Evolutionary conservation across 2,797 vertebrate species (phyloP).

Genomic region (Silurus aristotelis): DNA sequence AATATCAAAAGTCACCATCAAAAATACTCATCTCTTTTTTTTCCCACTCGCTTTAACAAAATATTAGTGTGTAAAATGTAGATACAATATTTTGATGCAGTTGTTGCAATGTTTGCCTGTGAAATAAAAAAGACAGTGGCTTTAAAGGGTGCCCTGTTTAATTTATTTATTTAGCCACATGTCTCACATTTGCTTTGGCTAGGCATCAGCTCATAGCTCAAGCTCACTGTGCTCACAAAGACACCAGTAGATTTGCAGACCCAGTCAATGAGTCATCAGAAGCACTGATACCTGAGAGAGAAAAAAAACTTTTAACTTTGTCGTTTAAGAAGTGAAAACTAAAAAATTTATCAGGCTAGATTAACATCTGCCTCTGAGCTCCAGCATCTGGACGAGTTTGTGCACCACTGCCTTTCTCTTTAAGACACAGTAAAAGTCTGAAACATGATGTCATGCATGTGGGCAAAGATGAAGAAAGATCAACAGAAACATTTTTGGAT

Average conservation of each 20-base stretch:
- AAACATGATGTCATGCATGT: not conserved
- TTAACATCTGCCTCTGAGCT: not conserved
- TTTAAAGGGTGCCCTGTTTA: not conserved
- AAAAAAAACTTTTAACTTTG: not conserved
- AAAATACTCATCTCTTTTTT: not conserved
- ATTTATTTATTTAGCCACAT: constrained; percentile 3
- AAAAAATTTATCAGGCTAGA: not conserved
- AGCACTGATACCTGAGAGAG: constrained; percentile 32
- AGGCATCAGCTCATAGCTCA: constrained; percentile 15
- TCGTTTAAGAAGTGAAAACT: not conserved
- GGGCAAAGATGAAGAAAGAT: not conserved
- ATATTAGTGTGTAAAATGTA: not conserved
- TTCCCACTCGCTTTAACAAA: not conserved
- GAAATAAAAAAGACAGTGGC: not conserved
- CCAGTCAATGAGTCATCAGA: constrained; percentile 47
- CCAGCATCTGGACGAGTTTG: not conserved
- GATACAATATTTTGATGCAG: not conserved
- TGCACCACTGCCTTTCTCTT: not conserved
- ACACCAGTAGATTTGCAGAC: constrained; percentile 56
- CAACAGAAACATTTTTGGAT: not conserved
- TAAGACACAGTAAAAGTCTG: not conserved
- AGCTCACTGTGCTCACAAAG: constrained; percentile 57
- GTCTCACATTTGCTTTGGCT: constrained; percentile 28
- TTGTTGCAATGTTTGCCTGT: not conserved
- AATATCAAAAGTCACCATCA: not conserved